Evolutionary conservation across 2,113 vertebrate species (phyloP), one percentile per base, ranked within the genome.

Genomic region (Rattus norvegicus): DNA sequence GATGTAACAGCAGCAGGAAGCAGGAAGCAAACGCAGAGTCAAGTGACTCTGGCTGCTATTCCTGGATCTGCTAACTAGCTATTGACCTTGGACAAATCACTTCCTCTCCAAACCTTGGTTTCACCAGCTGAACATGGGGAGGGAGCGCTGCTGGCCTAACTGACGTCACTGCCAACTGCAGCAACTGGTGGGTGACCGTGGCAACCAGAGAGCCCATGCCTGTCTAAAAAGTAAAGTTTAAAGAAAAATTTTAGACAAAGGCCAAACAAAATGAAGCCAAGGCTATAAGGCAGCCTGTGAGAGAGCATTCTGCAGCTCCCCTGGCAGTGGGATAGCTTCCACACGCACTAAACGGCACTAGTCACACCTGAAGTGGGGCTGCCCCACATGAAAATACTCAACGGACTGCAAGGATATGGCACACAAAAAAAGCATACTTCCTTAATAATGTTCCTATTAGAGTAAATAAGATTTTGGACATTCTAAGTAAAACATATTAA

Each of bases 71-170:
- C 91, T 96, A 96, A 97, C 97, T 79, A 96, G 96, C 93, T 95
- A 95, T 22, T 97, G 97, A 97, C 96, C 96, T 91, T 97, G 94
- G 89, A 87, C 96, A 97, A 91, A 96, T 79, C 86, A 95, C 83
- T 94, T 95, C 86, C 92, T 93, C 81, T 59, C 70, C 22, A 92
- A 54, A 69, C 83, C 91, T 93, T 77, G 47, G 54, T 75, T 93
- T 91, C 67, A 77, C 76, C 91, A 94, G 94, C 81, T 95, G 69
- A 83, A 90, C 75, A 77, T 1, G 85, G 16, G 20, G 94, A 76
- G 59, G 47, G 61, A 92, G 49, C 52, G 73, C 4, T 28, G 39
- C 28, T 87, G 80, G 91, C 79, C 52, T 28, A 70, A 85, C 24
- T 11, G 59, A 83, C 33, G 47, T 63, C 91, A 87, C 11, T 22